Conservation (phyloP, 2,888 invertebrate species). For the Eretmocerus hayati region DNA sequence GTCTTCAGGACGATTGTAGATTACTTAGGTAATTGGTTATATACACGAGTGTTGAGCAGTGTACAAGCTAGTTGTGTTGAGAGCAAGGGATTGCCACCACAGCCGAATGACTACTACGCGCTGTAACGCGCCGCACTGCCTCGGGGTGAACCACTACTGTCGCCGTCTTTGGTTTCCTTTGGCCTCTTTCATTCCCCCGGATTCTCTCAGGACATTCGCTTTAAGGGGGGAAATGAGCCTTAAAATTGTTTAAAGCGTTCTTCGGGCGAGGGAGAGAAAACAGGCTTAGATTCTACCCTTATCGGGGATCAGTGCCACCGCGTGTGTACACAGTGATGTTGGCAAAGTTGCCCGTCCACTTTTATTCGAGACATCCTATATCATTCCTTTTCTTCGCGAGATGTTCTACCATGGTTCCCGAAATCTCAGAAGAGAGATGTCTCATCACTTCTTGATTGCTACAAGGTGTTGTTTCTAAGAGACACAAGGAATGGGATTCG, state of each 20-base stretch:
- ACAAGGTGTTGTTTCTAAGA: too few species aligned
- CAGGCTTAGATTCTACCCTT: not conserved
- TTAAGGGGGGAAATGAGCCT: slow-evolving; percentile 47
- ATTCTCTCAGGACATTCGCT: slow-evolving; percentile 40
- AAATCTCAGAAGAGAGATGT: too few species aligned
- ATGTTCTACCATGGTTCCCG: too few species aligned
- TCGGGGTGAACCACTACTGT: not conserved
- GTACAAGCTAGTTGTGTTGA: too few species aligned
- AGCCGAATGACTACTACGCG: not conserved
- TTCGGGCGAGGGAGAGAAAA: slow-evolving; percentile 12
- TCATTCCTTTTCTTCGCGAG: too few species aligned
- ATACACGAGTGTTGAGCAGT: too few species aligned
- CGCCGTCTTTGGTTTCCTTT: slow-evolving; percentile 10
- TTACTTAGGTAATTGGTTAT: slow-evolving; percentile 48
- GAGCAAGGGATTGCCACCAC: slow-evolving; percentile 26
- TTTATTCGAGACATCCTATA: too few species aligned
- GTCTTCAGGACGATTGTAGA: slow-evolving; percentile 41
- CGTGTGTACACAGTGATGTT: too few species aligned
- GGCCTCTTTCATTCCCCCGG: slow-evolving; percentile 28
- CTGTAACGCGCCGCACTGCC: not conserved
- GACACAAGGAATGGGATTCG: too few species aligned
- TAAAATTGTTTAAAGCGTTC: slow-evolving; percentile 47
- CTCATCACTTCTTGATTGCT: too few species aligned
- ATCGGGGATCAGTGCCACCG: too few species aligned
- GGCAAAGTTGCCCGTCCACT: too few species aligned